Base-by-base conservation (phyloP, 2,113 vertebrate species). In the Cephalophus harveyi region DNA sequence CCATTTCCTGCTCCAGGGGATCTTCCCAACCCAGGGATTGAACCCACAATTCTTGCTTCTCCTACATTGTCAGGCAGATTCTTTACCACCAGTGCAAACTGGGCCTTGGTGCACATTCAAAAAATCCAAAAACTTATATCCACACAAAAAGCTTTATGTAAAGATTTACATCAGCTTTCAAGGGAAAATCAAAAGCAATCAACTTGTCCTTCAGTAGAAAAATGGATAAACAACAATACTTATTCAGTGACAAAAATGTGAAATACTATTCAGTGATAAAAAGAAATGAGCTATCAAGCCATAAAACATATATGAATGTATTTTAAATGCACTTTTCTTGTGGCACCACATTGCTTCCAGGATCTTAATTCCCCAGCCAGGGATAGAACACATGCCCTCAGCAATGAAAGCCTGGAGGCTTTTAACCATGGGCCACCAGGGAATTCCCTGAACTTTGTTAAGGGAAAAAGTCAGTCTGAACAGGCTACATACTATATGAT, bases 111-210 rank as follows among this genome's bases (percentile, higher is more conserved):
- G 30, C 16, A 57, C 36, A 81, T 6, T 40, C 43, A 43, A 52
- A 90, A 40, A 19, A 36, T 48, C 23, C 85, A 14, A 81, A 91
- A 67, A 95, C 3, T 13, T 62, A 62, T 7, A 87, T 57, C 67
- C 17, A 40, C 57, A 67, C 30, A 87, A 76, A 79, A 95, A 40
- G 30, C 50, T 87, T 25, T 33, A 40, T 67, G 30, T 81, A 50
- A 92, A 46, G 55, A 33, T 67, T 87, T 40, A 48, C 36, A 67
- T 59, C 23, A 79, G 43, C 7, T 87, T 90, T 92, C 30, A 43
- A 79, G 84, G 76, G 27, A 93, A 93, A 93, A 93, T 60, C 64
- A 10, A 87, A 87, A 95, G 48, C 17, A 81, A 48, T 33, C 67
- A 67, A 67, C 12, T 36, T 84, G 12, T 60, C 25, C 83, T 67